Base-by-base conservation (phyloP, 2,797 vertebrate species). In the Nothura maculosa region DNA sequence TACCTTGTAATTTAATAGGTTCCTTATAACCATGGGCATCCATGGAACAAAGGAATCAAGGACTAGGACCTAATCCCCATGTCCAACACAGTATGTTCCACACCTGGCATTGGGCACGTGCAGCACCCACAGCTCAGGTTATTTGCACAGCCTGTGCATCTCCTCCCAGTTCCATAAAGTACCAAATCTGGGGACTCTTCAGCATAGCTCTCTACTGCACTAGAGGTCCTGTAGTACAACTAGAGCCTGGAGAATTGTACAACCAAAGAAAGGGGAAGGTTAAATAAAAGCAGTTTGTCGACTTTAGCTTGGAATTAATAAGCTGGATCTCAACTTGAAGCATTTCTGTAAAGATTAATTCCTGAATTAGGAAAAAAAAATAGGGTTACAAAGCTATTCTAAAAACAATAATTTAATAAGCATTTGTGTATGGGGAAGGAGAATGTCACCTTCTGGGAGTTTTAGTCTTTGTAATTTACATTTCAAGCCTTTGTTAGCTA, bases 1-100 rank as follows among this genome's bases (percentile, higher is more conserved):
- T 69, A 40, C 8, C 34, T 32, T 61, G 60, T 48, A 57, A 79
- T 55, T 43, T 81, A 74, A 54, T 16, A 52, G 25, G 30, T 3
- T 61, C 7, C 60, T 61, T 47, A 32, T 27, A 52, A 61, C 34
- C 3, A 1, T 4, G 16, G 42, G 28, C 40, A 32, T 66, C 38
- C 55, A 19, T 69, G 42, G 17, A 19, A n/a, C 6, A 10, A n/a
- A 55, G 54, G 54, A 55, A 55, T n/a, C 54, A 55, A 11, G 16
- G 30, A 19, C 28, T 17, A 16, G 52, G 52, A 30, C 28, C 11
- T 17, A 12, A 19, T 34, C 68, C 34, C 61, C n/a, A 10, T 1
- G 8, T 0, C 0, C 9, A n/a, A 6, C 5, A 13, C 45, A 0
- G 0, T 63, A 12, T 9, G 48, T 12, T n/a, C 34, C 43, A 48